Conservation (phyloP, 2,113 vertebrate species). For the Xiphias gladius region DNA sequence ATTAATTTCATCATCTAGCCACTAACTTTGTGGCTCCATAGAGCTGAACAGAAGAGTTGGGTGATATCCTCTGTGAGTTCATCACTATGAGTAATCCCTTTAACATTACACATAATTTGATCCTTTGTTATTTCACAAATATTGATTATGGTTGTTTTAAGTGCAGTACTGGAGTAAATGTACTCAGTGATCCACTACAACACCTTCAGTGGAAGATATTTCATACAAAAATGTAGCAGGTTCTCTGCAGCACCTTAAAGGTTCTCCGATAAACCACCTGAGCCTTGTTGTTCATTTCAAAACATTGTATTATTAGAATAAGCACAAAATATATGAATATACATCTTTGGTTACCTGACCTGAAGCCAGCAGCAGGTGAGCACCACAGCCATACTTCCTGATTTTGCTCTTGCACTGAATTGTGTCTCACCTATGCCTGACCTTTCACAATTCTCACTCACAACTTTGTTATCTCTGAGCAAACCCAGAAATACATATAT, state of each 20-base stretch:
- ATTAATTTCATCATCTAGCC: not conserved
- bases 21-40: not conserved
- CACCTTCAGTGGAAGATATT: not conserved
- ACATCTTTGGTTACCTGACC: not conserved
- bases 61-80: not conserved
- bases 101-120: not conserved
- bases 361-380: not conserved
- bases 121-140: not conserved
- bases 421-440: not conserved
- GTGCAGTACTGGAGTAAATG: not conserved
- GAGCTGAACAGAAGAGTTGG: not conserved
- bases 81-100: too few relatives aligned
- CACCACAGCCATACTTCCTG: not conserved
- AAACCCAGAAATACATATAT: constrained; percentile 1
- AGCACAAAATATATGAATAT: not conserved
- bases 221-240: too few relatives aligned
- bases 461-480: not conserved
- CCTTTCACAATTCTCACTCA: not conserved
- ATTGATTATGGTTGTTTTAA: not conserved
- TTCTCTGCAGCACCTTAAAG: not conserved
- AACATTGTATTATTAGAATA: not conserved
- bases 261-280: not conserved
- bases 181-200: not conserved
- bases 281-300: not conserved
- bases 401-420: not conserved